Evolutionary conservation across 2,888 invertebrate species (phyloP), one percentile per base, ranked within the genome.

Genomic region (Nomada lathburiana): DNA sequence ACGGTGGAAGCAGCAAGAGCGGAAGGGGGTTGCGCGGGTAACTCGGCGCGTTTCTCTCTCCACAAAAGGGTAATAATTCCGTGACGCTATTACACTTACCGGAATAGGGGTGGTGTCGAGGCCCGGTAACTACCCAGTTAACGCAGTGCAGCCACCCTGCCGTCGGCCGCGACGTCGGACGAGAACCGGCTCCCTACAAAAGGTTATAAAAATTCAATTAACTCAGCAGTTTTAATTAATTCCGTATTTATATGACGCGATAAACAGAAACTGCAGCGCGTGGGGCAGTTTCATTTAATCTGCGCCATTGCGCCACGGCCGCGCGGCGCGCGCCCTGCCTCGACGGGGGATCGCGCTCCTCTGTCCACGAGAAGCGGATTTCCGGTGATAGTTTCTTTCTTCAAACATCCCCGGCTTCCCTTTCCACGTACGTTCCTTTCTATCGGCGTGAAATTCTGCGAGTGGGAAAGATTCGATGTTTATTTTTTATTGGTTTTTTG

Each of bases 141-240:
- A 90, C 91, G 91, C 90, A 89, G 87, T 88, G 86, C 86, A 80
- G 72, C 79, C 67, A 76, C 83, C 83, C 76, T 76, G 83, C 67
- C 77, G 83, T 75, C 65, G 74, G 76, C 68, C 63, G 64, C 68
- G 79, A 83, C 87, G 87, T 80, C 76, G 80, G 85, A 76, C 78
- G 70, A 72, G 82, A 64, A 55, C 59, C 75, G 57, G 26, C 84
- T 55, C 79, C 87, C 88, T 82, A 86, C 86, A 82, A 87, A 88
- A 85, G 86, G 89, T 90, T 91, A 91, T 91, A 90, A 92, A 92
- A 92, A 92, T 92, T 92, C 92, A 92, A 92, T 92, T 91, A 91
- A 91, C 91, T 88, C 89, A 68, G 87, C 89, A 89, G 87, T 91
- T 91, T 89, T 91, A 90, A 91, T 91, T 90, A 91, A 92, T 91